phyloP scores from a whole-genome alignment of 1,140 invertebrate genomes.

The Bombus superbus region DNA sequence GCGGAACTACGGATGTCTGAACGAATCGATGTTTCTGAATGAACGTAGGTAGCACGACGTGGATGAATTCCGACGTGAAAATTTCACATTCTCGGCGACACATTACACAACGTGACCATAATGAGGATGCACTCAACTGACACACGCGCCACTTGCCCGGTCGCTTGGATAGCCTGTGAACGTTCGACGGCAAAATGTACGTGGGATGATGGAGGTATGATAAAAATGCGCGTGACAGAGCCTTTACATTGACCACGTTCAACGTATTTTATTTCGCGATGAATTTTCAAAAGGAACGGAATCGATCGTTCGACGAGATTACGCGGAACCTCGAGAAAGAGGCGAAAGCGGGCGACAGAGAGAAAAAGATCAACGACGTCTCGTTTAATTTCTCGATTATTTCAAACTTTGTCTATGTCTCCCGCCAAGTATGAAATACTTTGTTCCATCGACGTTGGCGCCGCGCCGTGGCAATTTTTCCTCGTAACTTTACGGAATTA shows the following conservation, averaged over 20 bases:
- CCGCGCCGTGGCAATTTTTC: slow-evolving; percentile 3
- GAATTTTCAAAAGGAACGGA: slow-evolving; percentile 14
- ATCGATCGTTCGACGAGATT: slow-evolving; percentile 32
- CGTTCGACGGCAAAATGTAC: background rate
- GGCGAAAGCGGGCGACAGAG: background rate
- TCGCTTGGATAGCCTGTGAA: background rate
- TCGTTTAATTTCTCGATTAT: slow-evolving; percentile 19
- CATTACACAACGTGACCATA: slow-evolving; percentile 13
- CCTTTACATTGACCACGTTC: background rate
- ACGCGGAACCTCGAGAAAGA: slow-evolving; percentile 34
- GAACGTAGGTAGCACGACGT: slow-evolving; percentile 4
- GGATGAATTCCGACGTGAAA: background rate
- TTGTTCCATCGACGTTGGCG: background rate
- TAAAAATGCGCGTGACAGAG: slow-evolving; percentile 22
- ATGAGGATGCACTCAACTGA: slow-evolving; percentile 47
- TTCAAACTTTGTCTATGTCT: background rate
- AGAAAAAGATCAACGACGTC: background rate
- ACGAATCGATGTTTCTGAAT: background rate
- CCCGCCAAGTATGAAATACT: no score
- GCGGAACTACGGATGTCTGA: background rate
- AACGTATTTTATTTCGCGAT: slow-evolving; percentile 20
- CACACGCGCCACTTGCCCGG: slow-evolving; percentile 12
- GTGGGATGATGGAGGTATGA: background rate
- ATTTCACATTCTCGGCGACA: slow-evolving; percentile 9
- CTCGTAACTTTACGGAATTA: background rate